Conservation (phyloP, 2,888 invertebrate species). For the Mylabris sibirica region DNA sequence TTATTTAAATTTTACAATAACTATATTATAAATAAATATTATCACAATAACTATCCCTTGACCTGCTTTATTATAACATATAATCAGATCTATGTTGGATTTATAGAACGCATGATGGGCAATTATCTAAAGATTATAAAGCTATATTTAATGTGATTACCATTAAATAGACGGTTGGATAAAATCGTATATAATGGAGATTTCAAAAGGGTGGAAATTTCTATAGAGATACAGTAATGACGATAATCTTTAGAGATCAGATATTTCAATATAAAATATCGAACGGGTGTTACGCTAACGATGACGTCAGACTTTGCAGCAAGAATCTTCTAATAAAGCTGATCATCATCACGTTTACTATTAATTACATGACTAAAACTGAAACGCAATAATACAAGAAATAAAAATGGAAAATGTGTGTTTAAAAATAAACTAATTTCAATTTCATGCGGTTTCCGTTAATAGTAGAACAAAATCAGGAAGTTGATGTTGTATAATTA, state of each 20-base stretch:
- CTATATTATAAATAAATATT: not conserved
- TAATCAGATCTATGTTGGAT: not conserved
- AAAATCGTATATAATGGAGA: not conserved
- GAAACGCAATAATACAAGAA: not conserved
- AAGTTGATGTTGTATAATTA: not conserved
- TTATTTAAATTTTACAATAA: constrained; percentile 41
- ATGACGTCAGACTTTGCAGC: constrained; percentile 37
- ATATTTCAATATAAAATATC: constrained; percentile 38
- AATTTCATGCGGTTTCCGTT: constrained; percentile 24
- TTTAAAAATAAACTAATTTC: constrained; percentile 30
- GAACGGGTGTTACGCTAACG: constrained; percentile 33
- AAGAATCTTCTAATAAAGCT: not conserved
- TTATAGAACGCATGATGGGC: not conserved
- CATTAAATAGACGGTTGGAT: not conserved
- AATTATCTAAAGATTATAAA: not conserved
- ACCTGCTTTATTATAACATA: not conserved
- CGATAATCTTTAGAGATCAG: constrained; percentile 17
- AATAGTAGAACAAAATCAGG: not conserved
- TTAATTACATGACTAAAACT: not conserved
- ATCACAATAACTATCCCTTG: not conserved
- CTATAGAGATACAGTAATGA: constrained; percentile 20
- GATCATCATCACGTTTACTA: not conserved
- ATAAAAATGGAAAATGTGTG: not conserved
- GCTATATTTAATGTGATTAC: not conserved
- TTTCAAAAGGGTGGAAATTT: not conserved